Conservation (phyloP, 1,140 invertebrate genomes). For the Tenebrio molitor region DNA sequence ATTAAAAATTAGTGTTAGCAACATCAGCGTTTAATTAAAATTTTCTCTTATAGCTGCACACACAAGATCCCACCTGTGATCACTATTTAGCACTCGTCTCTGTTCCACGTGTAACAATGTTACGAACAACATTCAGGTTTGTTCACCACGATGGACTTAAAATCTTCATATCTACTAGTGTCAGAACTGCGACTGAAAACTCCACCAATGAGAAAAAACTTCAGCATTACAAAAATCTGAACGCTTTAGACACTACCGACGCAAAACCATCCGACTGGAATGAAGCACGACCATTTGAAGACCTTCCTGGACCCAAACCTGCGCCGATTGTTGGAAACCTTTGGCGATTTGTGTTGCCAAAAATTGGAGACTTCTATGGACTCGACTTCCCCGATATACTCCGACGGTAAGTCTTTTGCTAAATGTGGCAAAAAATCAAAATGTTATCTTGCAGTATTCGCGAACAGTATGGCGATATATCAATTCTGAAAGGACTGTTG, state of each 20-base stretch:
- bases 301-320: slow-evolving; percentile 69
- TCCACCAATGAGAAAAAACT: not conserved
- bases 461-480: slow-evolving; percentile 49
- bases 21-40: too few species aligned
- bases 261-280: slow-evolving; percentile 56
- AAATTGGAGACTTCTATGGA: slow-evolving; percentile 49
- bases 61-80: too few species aligned
- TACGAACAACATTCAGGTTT: not conserved
- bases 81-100: too few species aligned
- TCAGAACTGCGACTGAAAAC: not conserved
- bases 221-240: slow-evolving; percentile 19
- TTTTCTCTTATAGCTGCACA: too few species aligned
- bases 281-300: slow-evolving; percentile 63
- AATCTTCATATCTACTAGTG: not conserved
- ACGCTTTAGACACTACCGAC: slow-evolving; percentile 1
- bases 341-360: slow-evolving; percentile 60
- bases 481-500: slow-evolving; percentile 37
- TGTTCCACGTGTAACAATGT: not conserved
- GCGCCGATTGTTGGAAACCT: slow-evolving; percentile 66
- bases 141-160: not conserved
- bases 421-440: not conserved
- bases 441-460: not conserved
- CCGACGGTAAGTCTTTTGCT: slow-evolving; percentile 38
- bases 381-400: slow-evolving; percentile 46
- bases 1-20: too few species aligned